phyloP scores from a whole-genome alignment of 2,797 vertebrate species.

The Xenopus petersii region DNA sequence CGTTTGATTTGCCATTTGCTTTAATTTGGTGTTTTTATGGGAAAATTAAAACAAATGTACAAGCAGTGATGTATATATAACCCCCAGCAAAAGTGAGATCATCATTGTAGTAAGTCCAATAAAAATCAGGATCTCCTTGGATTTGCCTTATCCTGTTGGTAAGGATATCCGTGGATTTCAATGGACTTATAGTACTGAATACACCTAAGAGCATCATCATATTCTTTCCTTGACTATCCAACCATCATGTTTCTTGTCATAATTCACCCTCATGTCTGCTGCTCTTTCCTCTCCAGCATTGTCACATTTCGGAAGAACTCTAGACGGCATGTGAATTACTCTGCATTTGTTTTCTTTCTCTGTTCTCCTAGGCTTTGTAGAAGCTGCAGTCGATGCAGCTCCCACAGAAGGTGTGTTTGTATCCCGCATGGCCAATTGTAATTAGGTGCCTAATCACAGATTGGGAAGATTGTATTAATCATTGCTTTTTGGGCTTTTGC shows the following conservation, averaged over 20 bases:
- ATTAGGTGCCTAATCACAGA: slow-evolving; percentile 64
- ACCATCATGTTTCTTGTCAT: slow-evolving; percentile 9
- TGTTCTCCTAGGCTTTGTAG: slow-evolving; percentile 93
- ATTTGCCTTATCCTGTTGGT: too few species aligned
- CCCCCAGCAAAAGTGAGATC: slow-evolving; percentile 26
- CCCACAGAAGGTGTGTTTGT: slow-evolving; percentile 97
- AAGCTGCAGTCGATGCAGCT: slow-evolving; percentile 97
- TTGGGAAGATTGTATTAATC: slow-evolving; percentile 61
- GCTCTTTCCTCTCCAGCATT: slow-evolving; percentile 57
- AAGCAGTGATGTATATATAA: too few species aligned
- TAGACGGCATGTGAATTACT: slow-evolving; percentile 81
- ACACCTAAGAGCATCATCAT: not conserved
- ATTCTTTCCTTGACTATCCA: slow-evolving; percentile 4
- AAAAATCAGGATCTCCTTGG: not conserved
- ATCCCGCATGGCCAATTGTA: slow-evolving; percentile 85
- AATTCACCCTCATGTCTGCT: slow-evolving; percentile 52
- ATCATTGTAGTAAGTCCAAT: slow-evolving; percentile 11
- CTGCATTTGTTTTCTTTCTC: slow-evolving; percentile 75
- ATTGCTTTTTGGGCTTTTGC: slow-evolving; percentile 71
- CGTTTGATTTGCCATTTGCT: not conserved
- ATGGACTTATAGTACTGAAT: too few species aligned
- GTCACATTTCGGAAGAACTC: slow-evolving; percentile 57
- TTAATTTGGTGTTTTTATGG: not conserved
- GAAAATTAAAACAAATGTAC: not conserved
- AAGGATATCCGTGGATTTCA: too few species aligned